These are phyloP conservation scores for Tethya wilhelma DNA, from an alignment of 37 sponge, comb jelly and placozoan genomes.

Conservation along the genomic window DNA sequence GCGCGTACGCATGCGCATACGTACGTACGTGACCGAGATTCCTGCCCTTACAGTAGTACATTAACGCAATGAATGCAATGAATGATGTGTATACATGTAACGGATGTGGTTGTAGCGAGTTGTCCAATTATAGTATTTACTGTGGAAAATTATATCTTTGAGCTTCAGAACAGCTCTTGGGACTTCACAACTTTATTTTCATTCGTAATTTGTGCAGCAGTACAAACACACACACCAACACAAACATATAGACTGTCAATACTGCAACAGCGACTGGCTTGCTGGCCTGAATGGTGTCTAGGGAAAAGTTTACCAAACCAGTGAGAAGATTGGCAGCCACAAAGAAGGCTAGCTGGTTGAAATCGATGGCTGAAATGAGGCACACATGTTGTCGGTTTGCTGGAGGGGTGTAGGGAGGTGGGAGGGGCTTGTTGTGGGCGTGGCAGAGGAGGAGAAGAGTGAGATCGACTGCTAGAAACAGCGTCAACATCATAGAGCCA, in stretches of 20 bases:
- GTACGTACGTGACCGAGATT: no score
- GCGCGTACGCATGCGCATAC: no score
- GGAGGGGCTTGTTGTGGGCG: background rate
- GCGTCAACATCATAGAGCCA: conserved; percentile 2
- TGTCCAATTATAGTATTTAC: no score
- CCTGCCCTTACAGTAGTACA: no score
- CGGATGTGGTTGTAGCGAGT: no score
- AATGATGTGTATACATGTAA: no score
- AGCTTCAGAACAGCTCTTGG: no score
- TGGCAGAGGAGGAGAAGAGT: conserved; percentile 32
- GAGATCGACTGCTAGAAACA: conserved; percentile 46
- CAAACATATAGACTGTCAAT: conserved; percentile 53
- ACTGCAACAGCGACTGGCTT: conserved; percentile 9
- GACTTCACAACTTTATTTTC: conserved; percentile 58
- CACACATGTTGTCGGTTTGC: conserved; percentile 2
- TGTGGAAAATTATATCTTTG: no score
- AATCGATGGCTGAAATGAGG: conserved; percentile 79
- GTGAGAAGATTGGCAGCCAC: conserved; percentile 90
- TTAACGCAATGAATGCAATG: no score
- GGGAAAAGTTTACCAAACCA: conserved; percentile 83
- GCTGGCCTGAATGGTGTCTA: conserved; percentile 75
- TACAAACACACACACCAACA: conserved; percentile 25
- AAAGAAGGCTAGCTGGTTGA: conserved; percentile 94
- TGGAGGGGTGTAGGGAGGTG: conserved; percentile 1
- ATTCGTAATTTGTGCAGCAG: conserved; percentile 35